A percentile compares a stretch with the other conserved stretches of the same genome.
Evolutionary conservation across 2,113 vertebrate genomes (phyloP).

Genomic region (Lophochroa leadbeateri): DNA sequence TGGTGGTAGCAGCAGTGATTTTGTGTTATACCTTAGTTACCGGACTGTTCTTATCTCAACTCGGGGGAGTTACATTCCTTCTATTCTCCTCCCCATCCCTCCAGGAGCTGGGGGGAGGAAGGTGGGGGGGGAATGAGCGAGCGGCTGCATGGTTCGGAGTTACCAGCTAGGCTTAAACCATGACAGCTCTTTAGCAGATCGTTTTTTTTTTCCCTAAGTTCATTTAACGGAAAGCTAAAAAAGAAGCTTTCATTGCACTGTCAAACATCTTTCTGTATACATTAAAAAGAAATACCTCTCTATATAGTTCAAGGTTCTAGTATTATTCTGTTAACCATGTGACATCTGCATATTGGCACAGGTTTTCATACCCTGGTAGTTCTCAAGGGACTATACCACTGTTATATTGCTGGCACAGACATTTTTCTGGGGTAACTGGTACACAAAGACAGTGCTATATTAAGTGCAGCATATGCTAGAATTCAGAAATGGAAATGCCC

Average conservation of each 20-base stretch:
- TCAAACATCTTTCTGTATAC: background rate
- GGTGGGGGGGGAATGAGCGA: too few relatives aligned
- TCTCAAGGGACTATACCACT: background rate
- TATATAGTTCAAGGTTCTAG: background rate
- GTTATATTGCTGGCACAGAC: constrained; percentile 34
- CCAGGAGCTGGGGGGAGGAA: too few relatives aligned
- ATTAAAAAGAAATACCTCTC: background rate
- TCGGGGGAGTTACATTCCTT: too few relatives aligned
- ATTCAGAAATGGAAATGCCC: constrained; percentile 64
- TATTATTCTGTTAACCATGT: background rate
- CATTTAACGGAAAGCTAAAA: background rate
- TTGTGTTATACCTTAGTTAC: too few relatives aligned
- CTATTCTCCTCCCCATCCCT: too few relatives aligned
- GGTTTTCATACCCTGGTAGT: background rate
- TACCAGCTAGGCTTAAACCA: too few relatives aligned
- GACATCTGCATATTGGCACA: constrained; percentile 5
- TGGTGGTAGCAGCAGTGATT: too few relatives aligned
- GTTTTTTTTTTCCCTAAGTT: background rate
- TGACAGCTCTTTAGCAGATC: too few relatives aligned
- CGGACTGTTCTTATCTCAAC: too few relatives aligned
- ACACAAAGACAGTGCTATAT: constrained; percentile 55
- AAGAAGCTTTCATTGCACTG: background rate
- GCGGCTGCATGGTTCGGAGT: too few relatives aligned
- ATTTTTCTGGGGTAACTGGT: constrained; percentile 48
- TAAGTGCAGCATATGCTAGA: constrained; percentile 57